Evolutionary conservation across 2,888 invertebrate genomes (phyloP), one percentile per base, ranked within the genome.

Genomic region (Himalopsyche anomala): DNA sequence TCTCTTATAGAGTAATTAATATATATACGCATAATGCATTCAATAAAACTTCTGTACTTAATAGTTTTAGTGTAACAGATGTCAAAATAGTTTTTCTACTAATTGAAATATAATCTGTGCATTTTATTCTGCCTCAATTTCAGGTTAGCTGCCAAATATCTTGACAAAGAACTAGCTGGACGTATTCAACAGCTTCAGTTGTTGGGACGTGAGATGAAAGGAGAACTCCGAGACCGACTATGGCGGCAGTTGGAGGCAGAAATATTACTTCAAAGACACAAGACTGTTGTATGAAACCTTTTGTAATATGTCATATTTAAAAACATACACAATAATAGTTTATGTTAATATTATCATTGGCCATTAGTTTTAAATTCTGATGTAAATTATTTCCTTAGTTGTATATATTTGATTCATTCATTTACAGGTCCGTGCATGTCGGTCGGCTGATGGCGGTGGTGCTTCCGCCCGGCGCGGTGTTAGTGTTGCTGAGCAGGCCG

Each of bases 101-200:
- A 40, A 40, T 28, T 28, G 28, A 28, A 28, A 28, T 28, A 28
- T 28, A 8, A 8, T 45, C 9, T 45, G 51, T 51, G 15, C 15
- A 51, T 51, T 51, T 51, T 51, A 15, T 51, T 51, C 3, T 15
- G 15, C 15, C 15, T 51, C 51, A 51, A 87, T 90, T 90, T 9
- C 91, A 93, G 96, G 90, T 92, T 97, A 89, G 97, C 97, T 12
- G 97, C 97, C 15, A 97, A 97, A 90, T 97, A 97, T 91, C 92
- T 97, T 89, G 97, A 98, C 91, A 97, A 97, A 90, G 97, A 97
- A 91, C 91, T 97, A 86, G 96, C 97, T 54, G 95, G 95, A 84
- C 94, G 97, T 90, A 97, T 97, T 91, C 97, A 97, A 90, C 97
- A 97, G 91, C 94, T 97, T 89, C 97, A 97, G 91, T 92, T 97